Evolutionary conservation across 2,113 vertebrate species (phyloP).

Genomic region (Lasiurus cinereus): DNA sequence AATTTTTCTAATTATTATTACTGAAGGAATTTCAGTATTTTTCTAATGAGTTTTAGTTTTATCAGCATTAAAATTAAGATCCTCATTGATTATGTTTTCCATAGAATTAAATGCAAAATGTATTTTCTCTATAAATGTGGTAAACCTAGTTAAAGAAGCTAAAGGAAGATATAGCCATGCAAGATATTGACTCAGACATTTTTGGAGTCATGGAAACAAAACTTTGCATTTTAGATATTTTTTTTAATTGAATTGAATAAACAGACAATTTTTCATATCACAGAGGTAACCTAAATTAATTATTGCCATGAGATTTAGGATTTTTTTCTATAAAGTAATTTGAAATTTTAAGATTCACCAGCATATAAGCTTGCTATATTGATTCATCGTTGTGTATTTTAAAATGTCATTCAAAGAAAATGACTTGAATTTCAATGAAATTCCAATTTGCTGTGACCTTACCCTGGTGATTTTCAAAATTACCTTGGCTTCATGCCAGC

Average conservation of each 20-base stretch:
- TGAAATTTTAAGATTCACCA: neutral
- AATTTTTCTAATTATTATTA: slow-evolving; percentile 34
- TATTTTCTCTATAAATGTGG: neutral
- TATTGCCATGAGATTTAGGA: neutral
- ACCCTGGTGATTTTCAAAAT: slow-evolving; percentile 68
- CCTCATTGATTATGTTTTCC: neutral
- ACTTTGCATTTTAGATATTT: neutral
- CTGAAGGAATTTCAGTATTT: neutral
- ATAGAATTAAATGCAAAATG: neutral
- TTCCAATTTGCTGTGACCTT: slow-evolving; percentile 55
- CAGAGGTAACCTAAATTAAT: neutral
- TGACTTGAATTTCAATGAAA: slow-evolving; percentile 66
- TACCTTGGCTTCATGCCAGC: slow-evolving; percentile 52
- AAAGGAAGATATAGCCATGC: neutral
- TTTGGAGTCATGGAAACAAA: neutral
- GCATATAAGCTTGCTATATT: neutral
- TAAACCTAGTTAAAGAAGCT: neutral
- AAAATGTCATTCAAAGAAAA: slow-evolving; percentile 59
- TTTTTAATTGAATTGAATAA: neutral
- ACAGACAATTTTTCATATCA: neutral
- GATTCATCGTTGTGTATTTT: neutral
- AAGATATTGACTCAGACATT: neutral
- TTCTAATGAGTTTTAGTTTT: neutral
- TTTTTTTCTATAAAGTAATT: slow-evolving; percentile 35
- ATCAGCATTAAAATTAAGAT: neutral